These are phyloP conservation scores for Pristionchus mayeri DNA, from an alignment of 2,888 invertebrate genomes.

Conservation along the genomic window DNA sequence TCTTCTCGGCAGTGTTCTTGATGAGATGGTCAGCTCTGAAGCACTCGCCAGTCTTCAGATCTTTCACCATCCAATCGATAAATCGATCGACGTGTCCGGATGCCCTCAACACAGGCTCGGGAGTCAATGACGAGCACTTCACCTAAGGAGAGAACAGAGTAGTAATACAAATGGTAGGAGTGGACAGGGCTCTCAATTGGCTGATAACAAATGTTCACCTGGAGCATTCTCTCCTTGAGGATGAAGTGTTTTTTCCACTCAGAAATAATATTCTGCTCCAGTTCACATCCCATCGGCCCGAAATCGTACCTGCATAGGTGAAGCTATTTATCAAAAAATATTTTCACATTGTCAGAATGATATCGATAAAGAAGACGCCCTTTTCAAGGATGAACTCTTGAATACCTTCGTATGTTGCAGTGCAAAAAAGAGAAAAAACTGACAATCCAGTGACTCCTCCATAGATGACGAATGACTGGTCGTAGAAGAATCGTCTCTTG, in stretches of 20 bases:
- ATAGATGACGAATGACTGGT: slow-evolving; percentile 98
- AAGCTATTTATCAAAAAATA: no score
- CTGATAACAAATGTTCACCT: slow-evolving; percentile 77
- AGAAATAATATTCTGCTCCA: slow-evolving; percentile 93
- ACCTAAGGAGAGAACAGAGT: slow-evolving; percentile 79
- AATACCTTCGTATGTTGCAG: no score
- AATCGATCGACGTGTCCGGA: slow-evolving; percentile 99
- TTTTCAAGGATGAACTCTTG: no score
- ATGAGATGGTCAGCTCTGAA: slow-evolving; percentile 97
- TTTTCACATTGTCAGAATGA: no score
- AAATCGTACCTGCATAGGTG: slow-evolving; percentile 87
- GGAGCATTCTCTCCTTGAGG: slow-evolving; percentile 97
- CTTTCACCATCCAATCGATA: slow-evolving; percentile 99
- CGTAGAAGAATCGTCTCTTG: slow-evolving; percentile 96
- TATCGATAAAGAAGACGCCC: no score
- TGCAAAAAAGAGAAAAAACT: slow-evolving; percentile 23
- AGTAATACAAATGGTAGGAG: no score
- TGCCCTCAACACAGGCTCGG: slow-evolving; percentile 95
- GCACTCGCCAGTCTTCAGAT: slow-evolving; percentile 94
- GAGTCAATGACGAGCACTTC: slow-evolving; percentile 96
- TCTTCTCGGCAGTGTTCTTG: slow-evolving; percentile 80
- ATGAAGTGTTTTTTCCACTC: slow-evolving; percentile 95
- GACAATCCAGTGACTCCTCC: slow-evolving; percentile 83
- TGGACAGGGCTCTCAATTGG: no score
- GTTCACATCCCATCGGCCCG: slow-evolving; percentile 99